phyloP scores from a whole-genome alignment of 2,113 vertebrate genomes.

The Coryphaenoides rupestris region DNA sequence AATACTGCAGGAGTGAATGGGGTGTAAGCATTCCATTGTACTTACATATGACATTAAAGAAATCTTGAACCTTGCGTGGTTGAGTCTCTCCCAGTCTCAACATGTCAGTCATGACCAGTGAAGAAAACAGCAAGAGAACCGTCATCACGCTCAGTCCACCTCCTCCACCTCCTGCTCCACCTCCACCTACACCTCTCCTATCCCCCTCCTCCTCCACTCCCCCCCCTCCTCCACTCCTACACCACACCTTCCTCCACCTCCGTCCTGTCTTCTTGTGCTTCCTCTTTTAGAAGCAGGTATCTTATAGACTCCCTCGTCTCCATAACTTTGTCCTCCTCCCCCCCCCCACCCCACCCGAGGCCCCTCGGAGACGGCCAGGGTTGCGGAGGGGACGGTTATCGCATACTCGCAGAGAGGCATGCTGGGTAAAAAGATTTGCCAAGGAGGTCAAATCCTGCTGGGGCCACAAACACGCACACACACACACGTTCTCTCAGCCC shows the following conservation, averaged over 20 bases:
- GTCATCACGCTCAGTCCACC: not conserved
- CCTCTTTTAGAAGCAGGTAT: too few relatives aligned
- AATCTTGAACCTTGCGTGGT: too few relatives aligned
- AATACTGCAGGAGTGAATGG: too few relatives aligned
- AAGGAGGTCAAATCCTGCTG: constrained; percentile 12
- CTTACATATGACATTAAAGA: too few relatives aligned
- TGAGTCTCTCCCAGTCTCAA: too few relatives aligned
- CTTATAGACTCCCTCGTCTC: too few relatives aligned
- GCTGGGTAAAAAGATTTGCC: constrained; percentile 33
- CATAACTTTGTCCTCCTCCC: too few relatives aligned
- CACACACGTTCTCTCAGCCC: too few relatives aligned
- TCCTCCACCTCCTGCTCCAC: not conserved
- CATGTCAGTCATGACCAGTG: too few relatives aligned
- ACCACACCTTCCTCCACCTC: not conserved
- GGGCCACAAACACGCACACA: not conserved
- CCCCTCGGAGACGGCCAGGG: constrained; percentile 21
- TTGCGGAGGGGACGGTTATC: constrained; percentile 19
- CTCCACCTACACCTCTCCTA: not conserved
- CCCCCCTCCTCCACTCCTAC: constrained; percentile 11
- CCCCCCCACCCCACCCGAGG: not conserved
- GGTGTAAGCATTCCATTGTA: too few relatives aligned
- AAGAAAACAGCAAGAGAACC: too few relatives aligned
- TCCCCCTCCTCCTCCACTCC: not conserved
- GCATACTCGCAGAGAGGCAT: constrained; percentile 8
- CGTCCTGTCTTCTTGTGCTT: too few relatives aligned